These are phyloP conservation scores for Sus cebifrons DNA, from an alignment of 2,797 vertebrate species.

Conservation along the genomic window DNA sequence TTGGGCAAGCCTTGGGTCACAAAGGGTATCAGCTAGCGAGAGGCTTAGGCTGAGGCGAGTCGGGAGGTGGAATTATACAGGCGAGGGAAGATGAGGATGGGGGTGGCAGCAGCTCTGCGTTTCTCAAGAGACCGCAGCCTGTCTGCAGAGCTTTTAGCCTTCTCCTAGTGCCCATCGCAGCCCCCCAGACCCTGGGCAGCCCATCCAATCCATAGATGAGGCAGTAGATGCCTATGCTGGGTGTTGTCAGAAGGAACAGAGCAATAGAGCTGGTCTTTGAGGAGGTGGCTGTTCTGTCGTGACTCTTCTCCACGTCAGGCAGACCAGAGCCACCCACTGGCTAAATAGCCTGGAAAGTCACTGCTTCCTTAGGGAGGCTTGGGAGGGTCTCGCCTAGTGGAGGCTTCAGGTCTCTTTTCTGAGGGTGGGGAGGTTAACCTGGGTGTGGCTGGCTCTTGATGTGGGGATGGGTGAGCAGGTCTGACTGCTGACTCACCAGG, in stretches of 20 bases:
- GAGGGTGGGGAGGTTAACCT: slow-evolving; percentile 52
- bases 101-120: not conserved
- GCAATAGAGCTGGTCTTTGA: not conserved
- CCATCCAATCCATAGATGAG: not conserved
- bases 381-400: not conserved
- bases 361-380: not conserved
- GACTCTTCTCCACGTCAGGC: not conserved
- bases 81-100: not conserved
- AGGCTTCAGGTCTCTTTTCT: slow-evolving; percentile 34
- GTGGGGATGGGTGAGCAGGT: slow-evolving; percentile 20
- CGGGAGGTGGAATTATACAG: too few relatives aligned
- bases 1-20: not conserved
- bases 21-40: not conserved
- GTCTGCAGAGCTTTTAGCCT: not conserved
- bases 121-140: not conserved
- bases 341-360: not conserved
- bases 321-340: not conserved
- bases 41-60: not conserved
- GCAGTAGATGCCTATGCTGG: slow-evolving; percentile 32
- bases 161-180: accelerated
- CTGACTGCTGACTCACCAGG: slow-evolving; percentile 82
- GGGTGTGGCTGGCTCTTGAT: slow-evolving; percentile 55
- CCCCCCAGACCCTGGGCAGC: not conserved
- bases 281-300: not conserved
- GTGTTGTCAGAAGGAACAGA: not conserved